phyloP scores from a whole-genome alignment of 2,888 invertebrate species.

The Ophion slaviceki region DNA sequence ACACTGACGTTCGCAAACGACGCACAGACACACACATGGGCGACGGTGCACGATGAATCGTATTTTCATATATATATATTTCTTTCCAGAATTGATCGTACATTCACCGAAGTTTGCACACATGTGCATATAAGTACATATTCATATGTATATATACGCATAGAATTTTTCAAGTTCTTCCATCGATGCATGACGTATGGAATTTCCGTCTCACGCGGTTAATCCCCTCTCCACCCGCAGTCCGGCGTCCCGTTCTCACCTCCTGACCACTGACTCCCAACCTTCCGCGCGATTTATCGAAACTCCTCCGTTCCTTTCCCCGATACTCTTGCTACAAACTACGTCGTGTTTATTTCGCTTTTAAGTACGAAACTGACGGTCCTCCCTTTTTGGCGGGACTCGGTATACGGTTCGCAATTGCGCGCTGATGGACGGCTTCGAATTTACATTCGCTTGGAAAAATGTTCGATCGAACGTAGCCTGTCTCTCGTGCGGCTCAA shows the following conservation, averaged over 20 bases:
- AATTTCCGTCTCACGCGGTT: conserved; percentile 36
- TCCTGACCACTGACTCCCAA: background rate
- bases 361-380: no score
- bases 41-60: conserved; percentile 7
- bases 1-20: conserved; percentile 1
- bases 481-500: background rate
- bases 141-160: background rate
- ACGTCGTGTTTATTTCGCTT: no score
- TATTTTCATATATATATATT: conserved; percentile 2
- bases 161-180: background rate
- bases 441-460: background rate
- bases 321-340: no score
- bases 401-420: no score
- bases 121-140: background rate
- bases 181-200: conserved; percentile 26
- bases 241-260: background rate
- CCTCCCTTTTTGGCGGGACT: no score
- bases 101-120: no score
- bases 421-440: background rate
- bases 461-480: no score
- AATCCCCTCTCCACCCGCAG: conserved; percentile 9
- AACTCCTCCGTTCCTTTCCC: background rate
- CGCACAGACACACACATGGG: background rate
- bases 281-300: background rate
- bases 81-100: no score